phyloP scores from a whole-genome alignment of 1,140 invertebrate species.

The Drosophila sp. region DNA sequence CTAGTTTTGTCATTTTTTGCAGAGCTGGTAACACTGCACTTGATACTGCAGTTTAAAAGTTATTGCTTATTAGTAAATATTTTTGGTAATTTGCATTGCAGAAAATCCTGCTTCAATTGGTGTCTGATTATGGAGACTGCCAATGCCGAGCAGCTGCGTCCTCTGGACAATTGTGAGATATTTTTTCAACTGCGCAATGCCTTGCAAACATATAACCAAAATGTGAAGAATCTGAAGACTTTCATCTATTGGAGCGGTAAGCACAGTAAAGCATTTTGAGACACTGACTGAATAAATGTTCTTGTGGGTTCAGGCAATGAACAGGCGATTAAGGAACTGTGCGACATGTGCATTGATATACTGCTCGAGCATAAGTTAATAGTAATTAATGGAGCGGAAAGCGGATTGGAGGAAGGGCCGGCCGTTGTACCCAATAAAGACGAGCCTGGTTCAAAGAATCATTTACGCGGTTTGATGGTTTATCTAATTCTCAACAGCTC shows the following conservation, averaged over 20 bases:
- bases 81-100: no score
- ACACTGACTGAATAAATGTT: background rate
- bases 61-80: no score
- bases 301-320: constrained; percentile 2
- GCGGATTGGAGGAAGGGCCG: background rate
- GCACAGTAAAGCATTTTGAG: background rate
- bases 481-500: background rate
- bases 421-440: background rate
- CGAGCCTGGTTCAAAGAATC: background rate
- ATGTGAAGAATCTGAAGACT: background rate
- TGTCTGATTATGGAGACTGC: background rate
- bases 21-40: no score
- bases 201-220: background rate
- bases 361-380: constrained; percentile 4
- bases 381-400: background rate
- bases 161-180: constrained; percentile 4
- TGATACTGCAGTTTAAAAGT: no score
- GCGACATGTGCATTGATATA: background rate
- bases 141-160: background rate
- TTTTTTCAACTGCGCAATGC: background rate
- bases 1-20: no score
- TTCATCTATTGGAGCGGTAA: constrained; percentile 17
- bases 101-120: no score
- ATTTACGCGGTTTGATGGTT: constrained; percentile 2
- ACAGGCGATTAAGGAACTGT: background rate